These are phyloP conservation scores for Acanthiza pusilla DNA, from an alignment of 2,797 vertebrate genomes.

Conservation along the genomic window DNA sequence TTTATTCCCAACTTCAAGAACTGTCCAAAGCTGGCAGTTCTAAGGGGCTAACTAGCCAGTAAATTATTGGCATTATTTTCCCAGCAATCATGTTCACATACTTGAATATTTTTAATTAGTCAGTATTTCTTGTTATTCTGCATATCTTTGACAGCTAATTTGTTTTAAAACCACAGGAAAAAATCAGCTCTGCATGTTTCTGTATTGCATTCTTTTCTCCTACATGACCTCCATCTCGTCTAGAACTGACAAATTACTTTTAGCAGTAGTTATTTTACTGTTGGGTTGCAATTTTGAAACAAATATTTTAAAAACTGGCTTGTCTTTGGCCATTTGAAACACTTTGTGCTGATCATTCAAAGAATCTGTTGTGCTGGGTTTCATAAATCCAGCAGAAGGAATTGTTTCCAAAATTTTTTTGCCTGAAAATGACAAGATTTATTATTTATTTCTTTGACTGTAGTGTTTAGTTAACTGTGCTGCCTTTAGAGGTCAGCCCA, in stretches of 20 bases:
- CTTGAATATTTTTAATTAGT: conserved; percentile 51
- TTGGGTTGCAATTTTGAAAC: not conserved
- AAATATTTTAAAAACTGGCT: not conserved
- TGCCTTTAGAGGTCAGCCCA: not conserved
- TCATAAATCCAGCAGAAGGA: not conserved
- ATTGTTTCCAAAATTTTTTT: not conserved
- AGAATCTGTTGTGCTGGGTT: not conserved
- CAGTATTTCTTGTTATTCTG: conserved; percentile 25
- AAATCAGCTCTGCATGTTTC: not conserved
- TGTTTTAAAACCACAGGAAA: conserved; percentile 34
- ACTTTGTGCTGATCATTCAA: not conserved
- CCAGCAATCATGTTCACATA: not conserved
- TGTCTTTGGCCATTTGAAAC: not conserved
- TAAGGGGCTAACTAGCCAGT: not conserved
- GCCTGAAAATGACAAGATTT: not conserved
- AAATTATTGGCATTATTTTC: conserved; percentile 15
- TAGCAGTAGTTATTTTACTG: conserved; percentile 19
- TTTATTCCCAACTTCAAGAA: conserved; percentile 6
- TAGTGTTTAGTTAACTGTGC: not conserved
- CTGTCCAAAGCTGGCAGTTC: not conserved
- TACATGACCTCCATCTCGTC: not conserved
- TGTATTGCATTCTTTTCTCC: not conserved
- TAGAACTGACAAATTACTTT: conserved; percentile 29
- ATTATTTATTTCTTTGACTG: not conserved
- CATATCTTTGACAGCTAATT: conserved; percentile 25